phyloP scores from a whole-genome alignment of 2,797 vertebrate species.

The Oryzias dopingdopingensis region DNA sequence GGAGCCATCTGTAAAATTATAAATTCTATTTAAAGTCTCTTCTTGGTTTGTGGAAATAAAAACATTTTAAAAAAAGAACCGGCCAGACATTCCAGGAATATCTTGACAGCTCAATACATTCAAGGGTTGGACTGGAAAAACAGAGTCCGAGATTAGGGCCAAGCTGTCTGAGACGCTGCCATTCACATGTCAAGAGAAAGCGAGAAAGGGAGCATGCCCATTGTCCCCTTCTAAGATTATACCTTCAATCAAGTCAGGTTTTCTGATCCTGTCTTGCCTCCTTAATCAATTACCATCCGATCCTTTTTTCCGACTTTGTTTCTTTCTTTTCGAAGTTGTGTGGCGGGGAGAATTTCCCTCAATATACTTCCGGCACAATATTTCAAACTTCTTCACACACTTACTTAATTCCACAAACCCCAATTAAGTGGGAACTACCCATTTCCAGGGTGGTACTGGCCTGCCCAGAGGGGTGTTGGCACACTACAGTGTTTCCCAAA shows the following conservation, averaged over 20 bases:
- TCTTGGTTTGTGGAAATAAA: slow-evolving; percentile 75
- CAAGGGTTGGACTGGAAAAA: slow-evolving; percentile 90
- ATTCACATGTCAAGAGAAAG: slow-evolving; percentile 67
- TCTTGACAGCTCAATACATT: slow-evolving; percentile 86
- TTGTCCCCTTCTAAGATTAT: slow-evolving; percentile 33
- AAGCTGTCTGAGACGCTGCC: slow-evolving; percentile 85
- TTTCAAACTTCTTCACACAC: slow-evolving; percentile 49
- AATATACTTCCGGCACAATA: slow-evolving; percentile 27
- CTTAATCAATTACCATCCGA: slow-evolving; percentile 11
- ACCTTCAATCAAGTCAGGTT: slow-evolving; percentile 4
- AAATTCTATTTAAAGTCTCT: slow-evolving; percentile 55
- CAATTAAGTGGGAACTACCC: slow-evolving; percentile 49
- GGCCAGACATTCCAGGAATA: slow-evolving; percentile 90
- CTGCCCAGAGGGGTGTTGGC: slow-evolving; percentile 44
- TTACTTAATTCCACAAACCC: slow-evolving; percentile 44
- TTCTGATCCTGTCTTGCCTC: slow-evolving; percentile 14
- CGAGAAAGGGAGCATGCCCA: slow-evolving; percentile 41
- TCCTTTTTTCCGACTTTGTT: slow-evolving; percentile 19
- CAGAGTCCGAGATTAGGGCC: slow-evolving; percentile 82
- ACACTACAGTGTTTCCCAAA: slow-evolving; percentile 38
- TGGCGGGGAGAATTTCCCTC: slow-evolving; percentile 27
- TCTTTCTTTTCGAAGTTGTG: slow-evolving; percentile 28
- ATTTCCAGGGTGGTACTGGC: slow-evolving; percentile 51
- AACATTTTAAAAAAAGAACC: slow-evolving; percentile 77
- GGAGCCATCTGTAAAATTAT: slow-evolving; percentile 43